phyloP scores from a whole-genome alignment of 2,888 invertebrate species.

The Biston stratarius region DNA sequence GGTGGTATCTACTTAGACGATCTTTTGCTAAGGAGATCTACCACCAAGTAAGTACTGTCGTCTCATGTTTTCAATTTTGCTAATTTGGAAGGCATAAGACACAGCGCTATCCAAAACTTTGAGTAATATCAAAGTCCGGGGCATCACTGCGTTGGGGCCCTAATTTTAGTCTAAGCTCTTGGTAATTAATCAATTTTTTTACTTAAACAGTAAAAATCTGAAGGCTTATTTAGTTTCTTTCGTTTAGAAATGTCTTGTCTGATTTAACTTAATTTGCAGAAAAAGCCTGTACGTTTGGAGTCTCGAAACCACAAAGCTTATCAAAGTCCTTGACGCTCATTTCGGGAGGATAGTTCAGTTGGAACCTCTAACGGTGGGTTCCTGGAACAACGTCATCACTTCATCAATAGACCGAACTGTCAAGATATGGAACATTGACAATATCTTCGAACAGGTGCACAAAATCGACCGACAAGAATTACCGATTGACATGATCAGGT shows the following conservation, averaged over 20 bases:
- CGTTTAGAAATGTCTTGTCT: background rate
- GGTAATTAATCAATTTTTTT: too few relatives aligned
- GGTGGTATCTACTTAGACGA: too few relatives aligned
- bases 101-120: too few relatives aligned
- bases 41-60: too few relatives aligned
- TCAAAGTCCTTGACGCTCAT: slow-evolving; percentile 98
- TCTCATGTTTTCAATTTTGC: too few relatives aligned
- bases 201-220: too few relatives aligned
- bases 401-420: slow-evolving; percentile 99
- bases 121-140: too few relatives aligned
- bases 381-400: slow-evolving; percentile 98
- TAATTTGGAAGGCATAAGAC: too few relatives aligned
- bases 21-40: too few relatives aligned
- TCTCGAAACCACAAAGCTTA: slow-evolving; percentile 91
- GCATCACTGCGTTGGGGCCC: too few relatives aligned
- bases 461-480: slow-evolving; percentile 98
- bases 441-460: slow-evolving; percentile 98
- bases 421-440: slow-evolving; percentile 99
- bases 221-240: too few relatives aligned
- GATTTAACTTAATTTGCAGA: slow-evolving; percentile 71
- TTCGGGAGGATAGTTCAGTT: slow-evolving; percentile 98
- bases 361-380: slow-evolving; percentile 93
- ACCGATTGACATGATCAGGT: slow-evolving; percentile 97
- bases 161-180: too few relatives aligned
- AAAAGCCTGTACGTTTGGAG: slow-evolving; percentile 98